Evolutionary conservation across 2,113 vertebrate genomes (phyloP).

Genomic region (Mungos mungo): DNA sequence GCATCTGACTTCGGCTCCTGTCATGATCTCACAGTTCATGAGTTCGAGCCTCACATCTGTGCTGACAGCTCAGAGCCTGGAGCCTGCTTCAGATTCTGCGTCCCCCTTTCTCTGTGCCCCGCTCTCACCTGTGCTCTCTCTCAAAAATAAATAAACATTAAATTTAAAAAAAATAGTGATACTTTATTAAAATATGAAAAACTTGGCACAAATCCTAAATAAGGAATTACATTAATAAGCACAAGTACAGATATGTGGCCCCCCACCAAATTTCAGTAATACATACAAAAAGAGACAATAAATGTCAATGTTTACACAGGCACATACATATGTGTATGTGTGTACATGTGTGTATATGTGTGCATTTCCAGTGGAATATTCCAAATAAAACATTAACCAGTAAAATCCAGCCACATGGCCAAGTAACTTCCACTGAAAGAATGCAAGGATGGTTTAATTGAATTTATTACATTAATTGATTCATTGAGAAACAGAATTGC

Average conservation of each 20-base stretch:
- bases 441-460: neutral
- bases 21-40: too few species aligned
- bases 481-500: neutral
- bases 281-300: neutral
- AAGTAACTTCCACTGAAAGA: neutral
- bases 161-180: neutral
- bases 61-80: too few species aligned
- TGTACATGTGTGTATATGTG: neutral
- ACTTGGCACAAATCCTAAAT: neutral
- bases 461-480: neutral
- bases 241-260: neutral
- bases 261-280: neutral
- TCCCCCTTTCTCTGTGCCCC: too few species aligned
- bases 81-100: too few species aligned
- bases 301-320: neutral
- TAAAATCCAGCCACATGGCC: neutral
- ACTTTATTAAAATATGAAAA: slow-evolving; percentile 29
- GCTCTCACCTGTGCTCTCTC: too few species aligned
- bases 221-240: neutral
- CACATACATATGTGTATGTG: neutral
- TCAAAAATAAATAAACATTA: too few species aligned
- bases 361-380: neutral
- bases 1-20: too few species aligned
- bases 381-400: neutral
- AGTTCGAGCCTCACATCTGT: too few species aligned